Conservation (phyloP, 2,888 invertebrate species). For the Netelia virgata region DNA sequence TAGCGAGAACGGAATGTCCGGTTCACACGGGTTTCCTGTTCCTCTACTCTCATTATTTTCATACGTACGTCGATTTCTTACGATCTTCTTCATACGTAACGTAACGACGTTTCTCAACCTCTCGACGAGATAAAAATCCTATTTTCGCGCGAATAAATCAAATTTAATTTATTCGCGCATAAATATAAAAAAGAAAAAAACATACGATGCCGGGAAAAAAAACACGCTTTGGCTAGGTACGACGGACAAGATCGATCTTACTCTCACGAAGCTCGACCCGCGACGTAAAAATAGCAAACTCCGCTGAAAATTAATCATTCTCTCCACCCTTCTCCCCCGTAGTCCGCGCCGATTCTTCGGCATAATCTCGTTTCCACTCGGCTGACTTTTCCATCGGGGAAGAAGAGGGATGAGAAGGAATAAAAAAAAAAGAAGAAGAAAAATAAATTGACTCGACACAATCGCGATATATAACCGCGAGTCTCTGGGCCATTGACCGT, state of each 20-base stretch:
- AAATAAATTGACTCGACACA: neutral
- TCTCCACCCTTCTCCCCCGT: no score
- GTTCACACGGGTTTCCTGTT: constrained; percentile 66
- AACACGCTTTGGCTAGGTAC: no score
- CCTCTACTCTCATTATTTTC: constrained; percentile 47
- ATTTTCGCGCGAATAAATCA: no score
- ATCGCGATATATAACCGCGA: constrained; percentile 2
- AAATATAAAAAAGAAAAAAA: no score
- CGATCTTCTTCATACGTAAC: no score
- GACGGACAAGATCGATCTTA: no score
- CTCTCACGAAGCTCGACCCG: no score
- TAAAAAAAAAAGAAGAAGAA: neutral
- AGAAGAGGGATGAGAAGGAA: neutral
- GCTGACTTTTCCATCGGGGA: neutral
- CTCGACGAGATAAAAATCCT: neutral
- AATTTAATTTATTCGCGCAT: no score
- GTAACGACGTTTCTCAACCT: neutral
- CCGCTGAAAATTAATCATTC: no score
- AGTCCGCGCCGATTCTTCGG: neutral
- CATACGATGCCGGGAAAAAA: no score
- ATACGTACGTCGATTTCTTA: neutral
- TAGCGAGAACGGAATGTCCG: constrained; percentile 45
- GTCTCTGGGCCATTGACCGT: neutral
- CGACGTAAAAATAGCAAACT: no score
- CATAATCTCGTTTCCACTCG: neutral